Evolutionary conservation across 2,113 vertebrate species (phyloP), one percentile per base, ranked within the genome.

Genomic region (Sebastes fasciatus): DNA sequence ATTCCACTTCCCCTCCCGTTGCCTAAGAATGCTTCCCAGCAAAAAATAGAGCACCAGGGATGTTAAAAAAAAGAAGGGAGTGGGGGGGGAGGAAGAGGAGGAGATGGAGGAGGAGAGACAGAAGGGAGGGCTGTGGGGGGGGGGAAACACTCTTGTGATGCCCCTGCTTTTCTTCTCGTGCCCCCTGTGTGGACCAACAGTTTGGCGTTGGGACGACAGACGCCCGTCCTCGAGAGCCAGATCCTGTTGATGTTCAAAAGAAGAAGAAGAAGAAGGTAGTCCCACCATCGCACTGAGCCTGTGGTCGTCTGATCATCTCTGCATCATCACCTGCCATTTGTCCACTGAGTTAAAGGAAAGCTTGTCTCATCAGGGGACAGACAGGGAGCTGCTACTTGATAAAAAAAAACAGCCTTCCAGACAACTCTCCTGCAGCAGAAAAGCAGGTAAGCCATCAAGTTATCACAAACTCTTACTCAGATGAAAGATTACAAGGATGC

Each of bases 1-100:
- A 99, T 99, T 95, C 96, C 94, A 97, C 97, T 98, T 98, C 97
- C 97, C 96, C 95, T 97, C 90, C 90, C 91, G 96, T 94, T 93
- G 95, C 92, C 58, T 83, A 93, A 82, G 90, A 96, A 96, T 95
- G 96, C 96, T 96, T 97, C 94, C 95, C 96, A 96, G 95, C 96
- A 96, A 95, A 88, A 92, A 97, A 97, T 95, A 95, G 86, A 91
- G 92, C 91, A 89, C 86, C 91, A 91, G 88, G 94, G 95, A 93
- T 93, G 92, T 93, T 91, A 90, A 94, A 94, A 92, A 88, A 93
- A 95, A 92, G 91, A 91, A 91, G 91, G 93, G 92, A 94, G 14
- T 14, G 6, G 46, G 1, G 48, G 80, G n/a, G 40, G 49, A 90
- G 95, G 92, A 89, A 72, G 92, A 90, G 93, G 80, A 74, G 89